phyloP scores from a whole-genome alignment of 2,888 invertebrate species.

The Copidosoma aretas region DNA sequence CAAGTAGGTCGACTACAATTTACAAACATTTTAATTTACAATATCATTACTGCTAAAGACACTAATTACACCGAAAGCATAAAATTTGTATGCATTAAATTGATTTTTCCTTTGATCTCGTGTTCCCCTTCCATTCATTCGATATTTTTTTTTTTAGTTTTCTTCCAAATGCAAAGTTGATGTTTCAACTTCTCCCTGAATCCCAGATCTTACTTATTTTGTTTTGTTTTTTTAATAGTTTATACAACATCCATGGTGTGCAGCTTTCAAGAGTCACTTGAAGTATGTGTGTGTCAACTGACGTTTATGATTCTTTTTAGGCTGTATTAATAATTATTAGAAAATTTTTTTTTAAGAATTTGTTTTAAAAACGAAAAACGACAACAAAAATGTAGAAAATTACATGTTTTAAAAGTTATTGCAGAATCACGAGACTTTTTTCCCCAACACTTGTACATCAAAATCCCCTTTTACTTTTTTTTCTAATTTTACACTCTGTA shows the following conservation, averaged over 20 bases:
- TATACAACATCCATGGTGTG: conserved; percentile 1
- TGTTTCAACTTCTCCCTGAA: conserved; percentile 24
- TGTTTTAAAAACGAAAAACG: too few relatives aligned
- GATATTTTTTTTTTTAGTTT: not conserved
- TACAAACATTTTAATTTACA: conserved; percentile 47
- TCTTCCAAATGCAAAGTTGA: conserved; percentile 30
- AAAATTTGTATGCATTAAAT: conserved; percentile 42
- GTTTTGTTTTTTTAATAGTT: conserved; percentile 18
- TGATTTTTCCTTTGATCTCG: conserved; percentile 18
- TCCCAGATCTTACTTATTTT: conserved; percentile 8
- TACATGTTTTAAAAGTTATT: not conserved
- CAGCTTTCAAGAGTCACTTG: too few relatives aligned
- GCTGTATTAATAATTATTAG: too few relatives aligned
- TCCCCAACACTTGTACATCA: not conserved
- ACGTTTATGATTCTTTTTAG: too few relatives aligned
- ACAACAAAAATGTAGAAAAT: not conserved
- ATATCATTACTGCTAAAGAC: conserved; percentile 47
- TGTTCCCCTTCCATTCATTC: not conserved
- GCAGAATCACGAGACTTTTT: not conserved
- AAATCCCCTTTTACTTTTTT: not conserved
- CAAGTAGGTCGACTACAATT: conserved; percentile 41
- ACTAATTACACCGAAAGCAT: conserved; percentile 47
- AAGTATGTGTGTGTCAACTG: too few relatives aligned
- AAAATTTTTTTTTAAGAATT: too few relatives aligned
- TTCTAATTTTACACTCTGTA: conserved; percentile 8